These are phyloP conservation scores for Hyposoter dolosus DNA, from an alignment of 2,888 invertebrate species.

Conservation along the genomic window DNA sequence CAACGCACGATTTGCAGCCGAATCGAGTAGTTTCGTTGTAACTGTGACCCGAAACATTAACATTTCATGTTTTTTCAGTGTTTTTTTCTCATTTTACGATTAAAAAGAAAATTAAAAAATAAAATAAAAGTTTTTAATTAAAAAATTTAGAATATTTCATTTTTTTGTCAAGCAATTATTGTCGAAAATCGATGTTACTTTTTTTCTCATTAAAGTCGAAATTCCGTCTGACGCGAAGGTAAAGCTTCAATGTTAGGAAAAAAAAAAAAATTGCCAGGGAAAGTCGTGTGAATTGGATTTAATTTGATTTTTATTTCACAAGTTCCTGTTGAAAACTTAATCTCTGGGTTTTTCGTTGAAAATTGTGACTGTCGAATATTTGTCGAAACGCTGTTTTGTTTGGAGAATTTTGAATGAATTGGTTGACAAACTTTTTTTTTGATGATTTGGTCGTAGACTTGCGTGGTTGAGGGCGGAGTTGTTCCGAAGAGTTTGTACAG, in stretches of 20 bases:
- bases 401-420: neutral
- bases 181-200: neutral
- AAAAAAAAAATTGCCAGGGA: neutral
- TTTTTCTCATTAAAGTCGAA: neutral
- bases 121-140: too few species aligned
- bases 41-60: neutral
- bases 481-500: slow-evolving; percentile 95
- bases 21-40: neutral
- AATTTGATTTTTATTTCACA: neutral
- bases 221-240: neutral
- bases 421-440: slow-evolving; percentile 11
- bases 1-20: slow-evolving; percentile 39
- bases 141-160: too few species aligned
- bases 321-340: neutral
- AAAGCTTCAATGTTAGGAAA: neutral
- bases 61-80: neutral
- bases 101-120: neutral
- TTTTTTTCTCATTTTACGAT: neutral
- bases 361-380: neutral
- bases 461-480: slow-evolving; percentile 94
- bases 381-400: neutral
- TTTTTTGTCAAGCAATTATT: neutral
- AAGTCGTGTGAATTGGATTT: neutral
- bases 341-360: neutral
- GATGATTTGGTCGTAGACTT: slow-evolving; percentile 86